A percentile compares a stretch with the other conserved stretches of the same genome.
These are phyloP conservation scores for Sapajus apella DNA, from an alignment of 2,113 vertebrate species.

Conservation along the genomic window DNA sequence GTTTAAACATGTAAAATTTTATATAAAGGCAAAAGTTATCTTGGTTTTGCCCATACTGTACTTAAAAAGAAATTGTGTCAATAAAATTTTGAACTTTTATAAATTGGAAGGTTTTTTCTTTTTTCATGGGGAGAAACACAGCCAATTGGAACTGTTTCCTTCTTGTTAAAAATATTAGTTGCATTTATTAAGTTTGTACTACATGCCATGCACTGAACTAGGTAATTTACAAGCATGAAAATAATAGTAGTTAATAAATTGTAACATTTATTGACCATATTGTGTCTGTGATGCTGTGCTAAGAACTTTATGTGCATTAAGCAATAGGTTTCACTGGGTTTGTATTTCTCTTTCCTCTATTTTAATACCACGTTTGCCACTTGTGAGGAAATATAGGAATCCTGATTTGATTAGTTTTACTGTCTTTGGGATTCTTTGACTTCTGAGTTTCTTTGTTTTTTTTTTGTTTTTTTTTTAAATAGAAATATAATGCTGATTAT, in stretches of 20 bases:
- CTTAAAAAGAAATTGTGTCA: background rate
- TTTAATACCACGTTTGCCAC: conserved; percentile 6
- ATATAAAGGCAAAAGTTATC: background rate
- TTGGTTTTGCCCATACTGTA: conserved; percentile 2
- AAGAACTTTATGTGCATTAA: background rate
- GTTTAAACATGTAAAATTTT: conserved; percentile 22
- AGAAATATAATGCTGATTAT: conserved; percentile 97
- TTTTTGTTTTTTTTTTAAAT: conserved; percentile 71
- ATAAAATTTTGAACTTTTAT: conserved; percentile 9
- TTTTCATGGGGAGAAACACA: conserved; percentile 15
- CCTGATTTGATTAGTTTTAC: background rate
- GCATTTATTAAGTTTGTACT: background rate
- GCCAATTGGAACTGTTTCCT: background rate
- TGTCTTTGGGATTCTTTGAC: conserved; percentile 19
- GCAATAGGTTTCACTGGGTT: background rate
- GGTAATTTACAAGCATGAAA: background rate
- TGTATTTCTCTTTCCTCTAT: background rate
- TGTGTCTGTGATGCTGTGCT: background rate
- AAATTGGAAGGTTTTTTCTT: conserved; percentile 1
- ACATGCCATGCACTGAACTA: background rate
- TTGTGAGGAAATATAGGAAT: conserved; percentile 19
- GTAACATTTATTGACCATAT: background rate
- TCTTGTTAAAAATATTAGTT: conserved; percentile 31
- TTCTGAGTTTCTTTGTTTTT: conserved; percentile 28
- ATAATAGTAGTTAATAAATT: background rate